phyloP scores from a whole-genome alignment of 1,140 invertebrate species.

The Drosophila cardini region DNA sequence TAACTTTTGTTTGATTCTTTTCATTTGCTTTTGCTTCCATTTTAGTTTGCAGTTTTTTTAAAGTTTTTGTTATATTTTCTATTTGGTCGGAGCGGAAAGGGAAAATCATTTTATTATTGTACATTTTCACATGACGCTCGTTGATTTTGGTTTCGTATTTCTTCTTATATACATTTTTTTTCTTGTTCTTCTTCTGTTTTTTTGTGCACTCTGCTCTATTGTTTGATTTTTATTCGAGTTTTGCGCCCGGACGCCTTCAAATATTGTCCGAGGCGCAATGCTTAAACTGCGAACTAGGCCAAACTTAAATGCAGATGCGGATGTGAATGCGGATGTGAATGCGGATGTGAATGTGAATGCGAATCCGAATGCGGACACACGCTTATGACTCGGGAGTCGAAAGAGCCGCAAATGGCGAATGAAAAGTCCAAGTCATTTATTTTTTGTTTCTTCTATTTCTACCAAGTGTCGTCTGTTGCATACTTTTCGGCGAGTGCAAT shows the following conservation, averaged over 20 bases:
- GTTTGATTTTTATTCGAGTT: slow-evolving; percentile 79
- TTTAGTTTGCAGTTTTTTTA: slow-evolving; percentile 40
- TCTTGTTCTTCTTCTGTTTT: slow-evolving; percentile 27
- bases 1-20: slow-evolving; percentile 55
- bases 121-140: slow-evolving; percentile 32
- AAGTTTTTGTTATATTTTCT: background rate
- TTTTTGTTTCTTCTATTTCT: slow-evolving; percentile 31
- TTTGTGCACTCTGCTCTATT: slow-evolving; percentile 65
- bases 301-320: slow-evolving; percentile 42
- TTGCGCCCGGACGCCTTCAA: slow-evolving; percentile 55
- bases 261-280: slow-evolving; percentile 74
- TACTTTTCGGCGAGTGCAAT: slow-evolving; percentile 46
- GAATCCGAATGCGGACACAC: background rate
- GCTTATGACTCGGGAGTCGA: slow-evolving; percentile 17
- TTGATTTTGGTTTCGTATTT: slow-evolving; percentile 13
- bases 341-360: too few species aligned
- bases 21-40: slow-evolving; percentile 11
- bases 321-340: too few species aligned
- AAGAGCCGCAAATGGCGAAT: slow-evolving; percentile 6
- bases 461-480: slow-evolving; percentile 40
- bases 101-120: slow-evolving; percentile 43
- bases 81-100: background rate
- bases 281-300: slow-evolving; percentile 72
- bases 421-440: slow-evolving; percentile 27
- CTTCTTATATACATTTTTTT: slow-evolving; percentile 6